Percentiles rank a stretch among this genome's conserved stretches.
These are phyloP conservation scores for Phocoena phocoena DNA, from an alignment of 2,113 vertebrate genomes.

Conservation along the genomic window DNA sequence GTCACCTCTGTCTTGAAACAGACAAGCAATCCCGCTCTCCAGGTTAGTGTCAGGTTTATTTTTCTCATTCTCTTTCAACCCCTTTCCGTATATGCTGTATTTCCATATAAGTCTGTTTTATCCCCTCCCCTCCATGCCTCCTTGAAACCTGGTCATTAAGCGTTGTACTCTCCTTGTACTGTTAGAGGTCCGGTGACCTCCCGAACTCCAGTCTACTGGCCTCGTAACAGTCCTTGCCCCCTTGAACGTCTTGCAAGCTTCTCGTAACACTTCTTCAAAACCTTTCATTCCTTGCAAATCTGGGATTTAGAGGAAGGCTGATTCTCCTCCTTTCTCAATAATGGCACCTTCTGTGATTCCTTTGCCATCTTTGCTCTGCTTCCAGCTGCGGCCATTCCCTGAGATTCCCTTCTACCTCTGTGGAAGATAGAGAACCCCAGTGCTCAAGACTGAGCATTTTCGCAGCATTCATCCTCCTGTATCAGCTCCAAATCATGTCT, in stretches of 20 bases:
- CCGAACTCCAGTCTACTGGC: not conserved
- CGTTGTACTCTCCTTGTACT: not conserved
- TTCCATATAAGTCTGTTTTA: not conserved
- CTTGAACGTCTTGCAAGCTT: not conserved
- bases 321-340: not conserved
- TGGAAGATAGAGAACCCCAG: not conserved
- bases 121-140: not conserved
- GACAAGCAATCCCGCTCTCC: not conserved
- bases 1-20: not conserved
- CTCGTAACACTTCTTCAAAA: not conserved
- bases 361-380: not conserved
- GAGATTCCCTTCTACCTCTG: not conserved
- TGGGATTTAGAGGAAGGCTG: not conserved
- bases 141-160: not conserved
- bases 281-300: not conserved
- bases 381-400: not conserved
- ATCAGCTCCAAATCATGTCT: slow-evolving; percentile 20
- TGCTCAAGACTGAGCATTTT: not conserved
- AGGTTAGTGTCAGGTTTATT: not conserved
- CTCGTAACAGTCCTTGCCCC: not conserved
- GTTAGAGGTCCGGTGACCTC: not conserved
- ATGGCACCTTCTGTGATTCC: not conserved
- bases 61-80: slow-evolving; percentile 13
- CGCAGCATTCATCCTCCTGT: not conserved
- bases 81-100: not conserved